phyloP scores from a whole-genome alignment of 2,888 invertebrate genomes.

The Lobophora halterata region DNA sequence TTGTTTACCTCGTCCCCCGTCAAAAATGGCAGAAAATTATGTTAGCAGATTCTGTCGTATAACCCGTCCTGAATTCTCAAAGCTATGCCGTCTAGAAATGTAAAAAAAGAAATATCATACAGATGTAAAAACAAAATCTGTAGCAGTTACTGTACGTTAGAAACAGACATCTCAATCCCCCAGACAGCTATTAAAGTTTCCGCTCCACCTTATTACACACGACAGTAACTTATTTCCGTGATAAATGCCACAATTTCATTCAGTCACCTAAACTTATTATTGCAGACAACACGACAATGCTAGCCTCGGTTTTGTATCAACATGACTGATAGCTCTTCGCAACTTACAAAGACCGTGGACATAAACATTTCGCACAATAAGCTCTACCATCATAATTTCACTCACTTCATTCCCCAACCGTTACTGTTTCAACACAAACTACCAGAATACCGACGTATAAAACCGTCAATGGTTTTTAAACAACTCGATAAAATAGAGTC shows the following conservation, averaged over 20 bases:
- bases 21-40: no score
- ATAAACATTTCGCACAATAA: constrained; percentile 64
- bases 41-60: no score
- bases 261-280: constrained; percentile 56
- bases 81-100: no score
- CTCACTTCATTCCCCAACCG: constrained; percentile 25
- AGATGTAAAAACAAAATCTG: background rate
- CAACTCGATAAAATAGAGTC: constrained; percentile 22
- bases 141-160: constrained; percentile 18
- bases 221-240: constrained; percentile 58
- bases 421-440: constrained; percentile 19
- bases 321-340: constrained; percentile 73
- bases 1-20: no score
- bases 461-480: constrained; percentile 36
- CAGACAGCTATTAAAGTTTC: constrained; percentile 50
- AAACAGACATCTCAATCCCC: constrained; percentile 36
- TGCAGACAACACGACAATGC: constrained; percentile 59
- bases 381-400: constrained; percentile 34
- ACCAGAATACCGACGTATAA: background rate
- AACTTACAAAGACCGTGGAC: constrained; percentile 62
- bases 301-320: constrained; percentile 63
- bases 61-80: no score
- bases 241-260: constrained; percentile 57
- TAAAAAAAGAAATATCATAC: no score
- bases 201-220: constrained; percentile 46